Evolutionary conservation across 2,113 vertebrate genomes (phyloP), one percentile per base, ranked within the genome.

Genomic region (Glaucidium brasilianum): DNA sequence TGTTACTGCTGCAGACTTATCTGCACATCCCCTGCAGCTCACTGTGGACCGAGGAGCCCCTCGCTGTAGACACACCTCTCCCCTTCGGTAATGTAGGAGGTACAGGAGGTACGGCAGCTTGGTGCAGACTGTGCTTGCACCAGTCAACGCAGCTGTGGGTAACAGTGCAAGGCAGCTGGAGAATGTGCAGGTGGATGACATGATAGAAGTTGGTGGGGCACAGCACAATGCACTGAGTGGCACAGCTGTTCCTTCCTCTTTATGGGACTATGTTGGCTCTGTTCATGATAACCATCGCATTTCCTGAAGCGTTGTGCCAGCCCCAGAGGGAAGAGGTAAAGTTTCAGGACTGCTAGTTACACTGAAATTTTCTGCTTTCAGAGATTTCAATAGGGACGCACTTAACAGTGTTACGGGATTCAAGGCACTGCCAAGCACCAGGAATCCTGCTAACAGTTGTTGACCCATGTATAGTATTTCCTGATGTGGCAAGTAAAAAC

Each of bases 31-130:
- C 50, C 34, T 0, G 1, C 32, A 60, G 77, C 80, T 64, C 39
- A 1, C 29, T n/a, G 39, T 0, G 2, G 69, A 10, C 56, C 3
- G 0, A n/a, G 53, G 25, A 16, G 5, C 5, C 19, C 2, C 12
- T 34, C 1, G 43, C 0, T 20, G 11, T 26, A 71, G 72, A 17
- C 10, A 23, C 0, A 0, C 13, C 52, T 76, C 15, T 93, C 43
- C 43, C 45, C 18, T 2, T 17, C 0, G 4, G 16, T 43, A 15
- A 9, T 0, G 37, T 3, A 47, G 39, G 52, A 82, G 43, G 35
- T 20, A 8, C 2, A 47, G 39, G 52, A 82, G 43, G 35, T 20
- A 8, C 2, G 5, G 26, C 55, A 27, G 29, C 69, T 59, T n/a
- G 32, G n/a, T 45, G 76, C 34, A 56, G 30, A 9, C 27, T 10